A percentile compares a stretch with the other conserved stretches of the same genome.
phyloP scores from a whole-genome alignment of 1,140 invertebrate species.

The Dendroctonus valens region DNA sequence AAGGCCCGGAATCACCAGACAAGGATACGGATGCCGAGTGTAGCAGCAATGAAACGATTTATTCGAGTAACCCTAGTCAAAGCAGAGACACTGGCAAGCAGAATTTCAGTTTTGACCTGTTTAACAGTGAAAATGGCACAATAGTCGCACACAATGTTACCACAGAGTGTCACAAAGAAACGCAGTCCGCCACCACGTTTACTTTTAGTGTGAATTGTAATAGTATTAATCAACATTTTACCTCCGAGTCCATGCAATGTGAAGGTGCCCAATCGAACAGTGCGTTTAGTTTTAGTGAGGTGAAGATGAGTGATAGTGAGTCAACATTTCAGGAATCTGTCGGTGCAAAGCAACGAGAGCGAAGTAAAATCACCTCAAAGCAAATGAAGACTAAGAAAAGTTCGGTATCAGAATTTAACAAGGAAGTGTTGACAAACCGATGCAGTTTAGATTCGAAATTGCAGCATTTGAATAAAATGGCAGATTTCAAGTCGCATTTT shows the following conservation, averaged over 20 bases:
- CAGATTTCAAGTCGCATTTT: conserved; percentile 16
- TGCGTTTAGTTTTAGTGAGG: too few relatives aligned
- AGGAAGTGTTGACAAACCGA: conserved; percentile 23
- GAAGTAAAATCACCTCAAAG: background rate
- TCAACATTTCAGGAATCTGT: background rate
- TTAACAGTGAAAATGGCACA: background rate
- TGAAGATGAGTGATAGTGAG: background rate
- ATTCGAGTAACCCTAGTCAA: background rate
- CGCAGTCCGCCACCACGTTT: background rate
- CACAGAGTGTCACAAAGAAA: background rate
- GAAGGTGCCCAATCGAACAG: too few relatives aligned
- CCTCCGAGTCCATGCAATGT: too few relatives aligned
- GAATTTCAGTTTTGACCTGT: background rate
- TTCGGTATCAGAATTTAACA: conserved; percentile 30
- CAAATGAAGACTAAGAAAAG: conserved; percentile 1
- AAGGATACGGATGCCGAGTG: background rate
- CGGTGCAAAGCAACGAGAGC: background rate
- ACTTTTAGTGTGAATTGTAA: background rate
- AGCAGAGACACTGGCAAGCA: background rate
- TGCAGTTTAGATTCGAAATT: conserved; percentile 30
- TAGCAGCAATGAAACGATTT: background rate
- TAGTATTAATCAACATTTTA: too few relatives aligned
- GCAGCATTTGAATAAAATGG: conserved; percentile 24
- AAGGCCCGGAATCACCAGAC: too few relatives aligned
- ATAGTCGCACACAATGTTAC: too few relatives aligned